phyloP scores from a whole-genome alignment of 2,113 vertebrate species.

The Philantomba maxwellii region DNA sequence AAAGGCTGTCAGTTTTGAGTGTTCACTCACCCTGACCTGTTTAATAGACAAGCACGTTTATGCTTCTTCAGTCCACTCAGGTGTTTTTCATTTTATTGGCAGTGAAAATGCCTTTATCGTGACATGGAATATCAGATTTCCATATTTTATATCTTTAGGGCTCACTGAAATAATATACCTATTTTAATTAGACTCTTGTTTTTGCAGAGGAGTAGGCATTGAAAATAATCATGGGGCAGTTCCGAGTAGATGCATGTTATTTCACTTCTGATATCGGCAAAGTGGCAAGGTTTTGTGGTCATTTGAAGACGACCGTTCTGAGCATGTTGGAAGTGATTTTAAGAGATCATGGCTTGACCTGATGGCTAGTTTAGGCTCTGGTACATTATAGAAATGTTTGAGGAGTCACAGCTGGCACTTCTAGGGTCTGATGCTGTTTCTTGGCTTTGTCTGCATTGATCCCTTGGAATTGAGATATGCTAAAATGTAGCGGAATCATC shows the following conservation, averaged over 20 bases:
- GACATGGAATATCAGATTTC: slow-evolving; percentile 52
- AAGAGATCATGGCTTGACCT: neutral
- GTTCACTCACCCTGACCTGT: neutral
- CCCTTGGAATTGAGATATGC: neutral
- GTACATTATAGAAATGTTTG: neutral
- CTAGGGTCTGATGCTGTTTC: neutral
- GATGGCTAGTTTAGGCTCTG: neutral
- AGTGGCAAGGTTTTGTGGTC: neutral
- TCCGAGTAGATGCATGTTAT: neutral
- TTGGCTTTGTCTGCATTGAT: neutral
- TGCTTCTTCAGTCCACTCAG: neutral
- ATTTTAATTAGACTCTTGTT: slow-evolving; percentile 36
- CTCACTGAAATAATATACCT: slow-evolving; percentile 10
- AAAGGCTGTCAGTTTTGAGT: neutral
- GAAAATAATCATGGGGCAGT: neutral
- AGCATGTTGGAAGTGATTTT: neutral
- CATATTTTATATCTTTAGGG: neutral
- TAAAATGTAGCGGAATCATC: neutral
- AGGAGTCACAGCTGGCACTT: neutral
- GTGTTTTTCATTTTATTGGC: slow-evolving; percentile 63
- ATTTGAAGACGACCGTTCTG: neutral
- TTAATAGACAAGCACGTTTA: slow-evolving; percentile 34
- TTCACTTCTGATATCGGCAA: neutral
- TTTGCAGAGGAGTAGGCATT: neutral
- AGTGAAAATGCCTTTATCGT: slow-evolving; percentile 69